A percentile compares a stretch with the other conserved stretches of the same genome.
These are phyloP conservation scores for Chlorodrepanis virens DNA, from an alignment of 2,113 vertebrate species.

Conservation along the genomic window DNA sequence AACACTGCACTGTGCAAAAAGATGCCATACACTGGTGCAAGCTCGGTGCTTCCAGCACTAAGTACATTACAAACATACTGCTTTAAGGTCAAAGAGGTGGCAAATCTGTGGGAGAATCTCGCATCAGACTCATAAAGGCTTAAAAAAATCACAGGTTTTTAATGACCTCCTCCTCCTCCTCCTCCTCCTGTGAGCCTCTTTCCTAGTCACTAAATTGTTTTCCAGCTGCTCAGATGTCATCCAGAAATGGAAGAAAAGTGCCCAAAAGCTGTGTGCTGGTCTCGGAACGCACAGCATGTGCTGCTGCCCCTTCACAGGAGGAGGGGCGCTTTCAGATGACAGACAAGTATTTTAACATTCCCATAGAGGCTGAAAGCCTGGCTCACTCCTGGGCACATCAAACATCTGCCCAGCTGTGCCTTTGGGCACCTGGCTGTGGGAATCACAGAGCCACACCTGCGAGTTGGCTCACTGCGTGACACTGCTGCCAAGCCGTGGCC, in stretches of 20 bases:
- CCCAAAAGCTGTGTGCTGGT: neutral
- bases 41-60: fast-evolving
- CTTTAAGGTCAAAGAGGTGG: neutral
- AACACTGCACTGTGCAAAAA: fast-evolving
- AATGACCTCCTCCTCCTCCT: neutral
- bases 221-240: neutral
- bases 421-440: fast-evolving
- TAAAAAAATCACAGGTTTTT: neutral
- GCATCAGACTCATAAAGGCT: neutral
- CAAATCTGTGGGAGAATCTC: neutral
- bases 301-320: neutral
- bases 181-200: neutral
- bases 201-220: neutral
- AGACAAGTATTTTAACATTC: neutral
- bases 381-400: neutral
- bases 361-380: fast-evolving
- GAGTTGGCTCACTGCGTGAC: fast-evolving
- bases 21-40: fast-evolving
- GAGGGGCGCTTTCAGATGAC: neutral
- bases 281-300: neutral
- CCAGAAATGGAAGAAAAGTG: neutral
- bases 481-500: fast-evolving
- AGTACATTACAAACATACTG: neutral
- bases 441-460: fast-evolving
- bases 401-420: neutral